phyloP scores from a whole-genome alignment of 2,888 invertebrate genomes.

The Mythimna impura region DNA sequence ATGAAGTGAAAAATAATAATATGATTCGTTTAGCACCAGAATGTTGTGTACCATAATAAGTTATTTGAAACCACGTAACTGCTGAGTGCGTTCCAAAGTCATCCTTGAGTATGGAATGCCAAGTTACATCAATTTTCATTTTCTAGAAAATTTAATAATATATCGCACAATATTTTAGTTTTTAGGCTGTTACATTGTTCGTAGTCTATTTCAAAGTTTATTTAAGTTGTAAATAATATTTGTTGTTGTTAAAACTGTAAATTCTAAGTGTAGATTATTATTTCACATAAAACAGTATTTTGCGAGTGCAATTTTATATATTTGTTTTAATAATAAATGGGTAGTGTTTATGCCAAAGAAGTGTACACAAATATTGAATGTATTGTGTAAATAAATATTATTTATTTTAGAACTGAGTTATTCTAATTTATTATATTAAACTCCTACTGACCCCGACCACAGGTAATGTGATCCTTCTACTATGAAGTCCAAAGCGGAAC shows the following conservation, averaged over 20 bases:
- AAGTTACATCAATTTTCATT: slow-evolving; percentile 10
- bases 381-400: slow-evolving; percentile 83
- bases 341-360: slow-evolving; percentile 88
- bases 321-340: slow-evolving; percentile 74
- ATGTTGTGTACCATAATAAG: background rate
- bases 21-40: background rate
- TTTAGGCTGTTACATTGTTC: slow-evolving; percentile 72
- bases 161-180: slow-evolving; percentile 65
- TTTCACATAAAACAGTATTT: slow-evolving; percentile 81
- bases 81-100: background rate
- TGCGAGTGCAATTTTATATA: slow-evolving; percentile 85
- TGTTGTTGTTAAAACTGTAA: slow-evolving; percentile 75
- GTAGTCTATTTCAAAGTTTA: slow-evolving; percentile 71
- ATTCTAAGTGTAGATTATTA: slow-evolving; percentile 69
- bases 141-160: slow-evolving; percentile 33
- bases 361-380: slow-evolving; percentile 82
- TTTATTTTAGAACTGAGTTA: slow-evolving; percentile 51
- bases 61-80: background rate
- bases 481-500: too few relatives aligned
- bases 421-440: background rate
- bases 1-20: background rate
- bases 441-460: too few relatives aligned
- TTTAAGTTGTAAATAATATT: slow-evolving; percentile 76
- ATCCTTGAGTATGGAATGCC: background rate
- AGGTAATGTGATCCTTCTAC: too few relatives aligned